Evolutionary conservation across 2,113 vertebrate genomes (phyloP), one percentile per base, ranked within the genome.

Genomic region (Blennius ocellaris): DNA sequence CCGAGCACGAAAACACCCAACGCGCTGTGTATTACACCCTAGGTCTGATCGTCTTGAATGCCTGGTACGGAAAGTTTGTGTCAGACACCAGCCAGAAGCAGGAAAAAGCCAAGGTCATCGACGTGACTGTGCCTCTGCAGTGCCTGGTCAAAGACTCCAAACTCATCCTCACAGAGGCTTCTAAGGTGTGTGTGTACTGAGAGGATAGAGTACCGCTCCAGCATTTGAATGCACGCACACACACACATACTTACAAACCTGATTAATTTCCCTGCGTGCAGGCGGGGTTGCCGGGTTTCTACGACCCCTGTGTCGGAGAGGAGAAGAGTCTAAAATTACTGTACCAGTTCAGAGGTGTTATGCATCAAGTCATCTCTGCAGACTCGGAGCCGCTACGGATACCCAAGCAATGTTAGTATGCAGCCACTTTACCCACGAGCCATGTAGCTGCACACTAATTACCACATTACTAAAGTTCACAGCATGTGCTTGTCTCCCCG

Each of bases 121-220:
- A 99, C 0, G 97, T 99, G 88, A 98, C 97, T 0, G 95, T 98
- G 59, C 97, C 97, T 10, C 93, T 99, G 86, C 98, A 99, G 91
- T 99, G 97, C 86, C 91, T 99, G 87, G 96, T 99, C 71, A 99
- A 97, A 80, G 97, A 99, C 87, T 99, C 98, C 0, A 99, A 99
- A 76, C 97, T 99, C 84, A 95, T 98, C 87, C 97, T 99, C 51
- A 98, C 97, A 0, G 97, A 99, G 84, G 94, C 97, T 3, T 97
- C 96, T 53, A 99, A 99, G 96, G 98, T 98, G 81, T 1, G 81
- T 1, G 15, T 43, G 40, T 53, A 12, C 45, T 11, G 12, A 40
- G 9, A 47, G 6, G 1, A 50, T 16, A 9, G 14, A 11, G 12
- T n/a, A 39, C 57, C 57, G 7, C 45, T n/a, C 11, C 6, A 48